Base-by-base conservation (phyloP, 2,888 invertebrate species). In the Plagiodera versicolora region DNA sequence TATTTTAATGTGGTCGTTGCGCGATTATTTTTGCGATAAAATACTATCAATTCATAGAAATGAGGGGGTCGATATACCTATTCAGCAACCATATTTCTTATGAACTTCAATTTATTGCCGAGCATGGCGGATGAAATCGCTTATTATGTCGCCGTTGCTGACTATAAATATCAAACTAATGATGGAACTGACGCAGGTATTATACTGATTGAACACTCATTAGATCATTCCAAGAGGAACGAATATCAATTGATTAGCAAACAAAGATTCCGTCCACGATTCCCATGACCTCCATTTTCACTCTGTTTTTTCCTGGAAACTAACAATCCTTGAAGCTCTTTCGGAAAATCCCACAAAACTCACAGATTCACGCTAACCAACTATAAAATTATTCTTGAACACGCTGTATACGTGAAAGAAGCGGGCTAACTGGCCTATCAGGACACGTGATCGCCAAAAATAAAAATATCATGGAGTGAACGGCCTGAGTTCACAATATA, bases 11-110 rank as follows among this genome's bases (percentile, higher is more conserved):
- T 58, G 60, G 57, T 51, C 56, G 57, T 55, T 61, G 56, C 57
- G 44, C 47, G 57, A 54, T 59, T 54, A 59, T 61, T 61, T 59
- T 51, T 58, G 56, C 56, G 46, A 63, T 61, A 61, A 60, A 57
- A 61, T 61, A 52, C 57, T 57, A 61, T 65, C 63, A 66, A 67
- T 65, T 67, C 65, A 69, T 67, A 67, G 66, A 63, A 65, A 63
- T 62, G 66, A 69, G 68, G 67, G 62, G 65, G 61, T 62, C 56
- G 59, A 60, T 62, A 59, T 51, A 58, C 59, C 58, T 56, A 59
- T 56, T 62, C 44, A 55, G 17, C 16, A 24, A 44, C n/a, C 39
- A 53, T 9, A 35, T 16, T 52, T 35, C 39, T 52, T 35, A 52
- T 52, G 52, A 52, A 53, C 53, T 8, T 51, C n/a, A n/a, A 51